Evolutionary conservation across 2,888 invertebrate species (phyloP).

Genomic region (Ypsolopha sequella): DNA sequence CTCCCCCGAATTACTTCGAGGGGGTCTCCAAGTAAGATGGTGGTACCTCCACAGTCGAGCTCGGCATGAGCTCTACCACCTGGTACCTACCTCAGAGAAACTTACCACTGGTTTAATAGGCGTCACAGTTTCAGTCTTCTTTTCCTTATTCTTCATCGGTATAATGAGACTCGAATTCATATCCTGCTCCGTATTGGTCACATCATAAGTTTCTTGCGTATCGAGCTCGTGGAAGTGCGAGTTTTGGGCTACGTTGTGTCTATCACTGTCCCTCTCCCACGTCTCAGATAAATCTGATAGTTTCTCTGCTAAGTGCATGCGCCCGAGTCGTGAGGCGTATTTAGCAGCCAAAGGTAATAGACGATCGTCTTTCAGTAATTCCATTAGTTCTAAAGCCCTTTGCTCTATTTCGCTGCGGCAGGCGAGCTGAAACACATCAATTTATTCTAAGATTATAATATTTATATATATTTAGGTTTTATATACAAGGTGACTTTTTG

Average conservation of each 20-base stretch:
- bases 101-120: slow-evolving; percentile 58
- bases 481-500: no score
- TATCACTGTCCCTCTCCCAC: slow-evolving; percentile 43
- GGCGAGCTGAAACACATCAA: slow-evolving; percentile 73
- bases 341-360: slow-evolving; percentile 88
- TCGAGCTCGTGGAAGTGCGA: slow-evolving; percentile 47
- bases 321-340: slow-evolving; percentile 85
- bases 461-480: no score
- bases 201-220: slow-evolving; percentile 51
- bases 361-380: slow-evolving; percentile 82
- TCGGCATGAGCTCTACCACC: no score
- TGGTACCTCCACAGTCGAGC: no score
- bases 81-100: slow-evolving; percentile 8
- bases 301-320: slow-evolving; percentile 83
- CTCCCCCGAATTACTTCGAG: no score
- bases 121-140: slow-evolving; percentile 35
- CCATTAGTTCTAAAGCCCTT: slow-evolving; percentile 88
- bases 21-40: no score
- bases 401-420: slow-evolving; percentile 87
- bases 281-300: slow-evolving; percentile 72
- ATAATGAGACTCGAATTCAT: slow-evolving; percentile 54
- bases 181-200: slow-evolving; percentile 38
- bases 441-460: no score
- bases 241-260: slow-evolving; percentile 35
- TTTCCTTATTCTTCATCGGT: slow-evolving; percentile 46